Evolutionary conservation across 2,888 invertebrate genomes (phyloP).

Genomic region (Ennomos erosarius): DNA sequence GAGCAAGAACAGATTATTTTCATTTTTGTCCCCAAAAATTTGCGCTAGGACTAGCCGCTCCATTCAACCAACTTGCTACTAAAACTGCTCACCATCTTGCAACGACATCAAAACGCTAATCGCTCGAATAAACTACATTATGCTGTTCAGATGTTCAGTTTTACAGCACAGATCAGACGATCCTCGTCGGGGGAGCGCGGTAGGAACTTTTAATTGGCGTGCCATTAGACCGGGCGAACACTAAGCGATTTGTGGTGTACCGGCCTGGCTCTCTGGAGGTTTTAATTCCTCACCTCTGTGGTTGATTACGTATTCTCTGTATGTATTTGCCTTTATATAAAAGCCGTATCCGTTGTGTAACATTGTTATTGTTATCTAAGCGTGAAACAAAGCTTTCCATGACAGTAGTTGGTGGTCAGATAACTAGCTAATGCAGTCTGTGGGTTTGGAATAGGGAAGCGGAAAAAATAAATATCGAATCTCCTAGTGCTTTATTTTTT

Average conservation of each 20-base stretch:
- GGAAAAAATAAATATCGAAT: too few species aligned
- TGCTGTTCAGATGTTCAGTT: constrained; percentile 77
- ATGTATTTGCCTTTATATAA: constrained; percentile 14
- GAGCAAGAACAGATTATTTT: too few species aligned
- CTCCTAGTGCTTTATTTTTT: too few species aligned
- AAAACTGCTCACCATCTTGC: constrained; percentile 51
- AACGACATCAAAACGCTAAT: constrained; percentile 78
- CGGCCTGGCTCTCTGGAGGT: constrained; percentile 75
- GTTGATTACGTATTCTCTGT: constrained; percentile 45
- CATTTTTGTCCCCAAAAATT: too few species aligned
- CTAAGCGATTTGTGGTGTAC: constrained; percentile 85
- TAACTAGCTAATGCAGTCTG: too few species aligned
- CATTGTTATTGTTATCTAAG: too few species aligned
- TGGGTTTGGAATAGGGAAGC: too few species aligned
- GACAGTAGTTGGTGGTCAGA: too few species aligned
- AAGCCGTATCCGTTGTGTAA: constrained; percentile 3
- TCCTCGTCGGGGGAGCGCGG: constrained; percentile 70
- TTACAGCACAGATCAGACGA: constrained; percentile 73
- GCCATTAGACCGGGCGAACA: constrained; percentile 83
- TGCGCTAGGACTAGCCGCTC: not conserved
- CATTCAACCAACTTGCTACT: constrained; percentile 30
- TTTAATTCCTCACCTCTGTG: constrained; percentile 76
- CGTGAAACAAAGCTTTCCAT: too few species aligned
- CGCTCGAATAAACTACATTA: constrained; percentile 77
- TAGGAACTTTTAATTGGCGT: constrained; percentile 85